Percentiles rank a stretch among this genome's conserved stretches.
Evolutionary conservation across 2,888 invertebrate genomes (phyloP).

Genomic region (Apantesis nais): DNA sequence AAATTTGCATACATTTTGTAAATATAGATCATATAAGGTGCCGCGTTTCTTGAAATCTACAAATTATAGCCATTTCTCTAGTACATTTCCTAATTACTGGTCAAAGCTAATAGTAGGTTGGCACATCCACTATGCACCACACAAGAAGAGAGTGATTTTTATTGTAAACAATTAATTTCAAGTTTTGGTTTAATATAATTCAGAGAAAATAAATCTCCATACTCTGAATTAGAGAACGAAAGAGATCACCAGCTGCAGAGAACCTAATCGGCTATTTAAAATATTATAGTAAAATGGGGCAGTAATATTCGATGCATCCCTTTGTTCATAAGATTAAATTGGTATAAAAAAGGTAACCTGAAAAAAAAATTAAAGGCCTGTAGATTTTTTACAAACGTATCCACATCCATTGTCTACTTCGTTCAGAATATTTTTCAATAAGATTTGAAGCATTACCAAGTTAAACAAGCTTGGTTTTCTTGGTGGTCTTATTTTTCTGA

Average conservation of each 20-base stretch:
- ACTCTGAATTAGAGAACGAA: too few species aligned
- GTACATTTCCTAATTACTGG: too few species aligned
- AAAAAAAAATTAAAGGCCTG: constrained; percentile 61
- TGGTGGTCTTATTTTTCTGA: background rate
- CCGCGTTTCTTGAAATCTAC: too few species aligned
- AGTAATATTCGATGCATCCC: constrained; percentile 15
- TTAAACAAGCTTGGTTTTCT: background rate
- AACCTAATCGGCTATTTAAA: background rate
- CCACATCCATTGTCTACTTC: background rate
- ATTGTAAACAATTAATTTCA: too few species aligned
- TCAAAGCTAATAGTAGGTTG: too few species aligned
- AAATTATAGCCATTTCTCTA: too few species aligned
- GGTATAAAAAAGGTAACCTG: constrained; percentile 58
- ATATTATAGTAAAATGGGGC: background rate
- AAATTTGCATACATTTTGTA: too few species aligned
- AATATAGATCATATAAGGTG: too few species aligned
- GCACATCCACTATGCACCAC: too few species aligned
- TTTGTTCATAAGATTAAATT: constrained; percentile 26
- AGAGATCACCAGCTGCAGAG: background rate
- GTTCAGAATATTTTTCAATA: background rate
- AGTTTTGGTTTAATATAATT: too few species aligned
- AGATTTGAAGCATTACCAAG: background rate
- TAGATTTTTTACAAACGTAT: constrained; percentile 32
- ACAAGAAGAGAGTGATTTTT: too few species aligned
- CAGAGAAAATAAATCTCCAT: too few species aligned